Percentiles rank a stretch among this genome's conserved stretches.
phyloP scores from a whole-genome alignment of 30 jellyfish, hydroid and myxozoan genomes.

The Pelagia noctiluca region DNA sequence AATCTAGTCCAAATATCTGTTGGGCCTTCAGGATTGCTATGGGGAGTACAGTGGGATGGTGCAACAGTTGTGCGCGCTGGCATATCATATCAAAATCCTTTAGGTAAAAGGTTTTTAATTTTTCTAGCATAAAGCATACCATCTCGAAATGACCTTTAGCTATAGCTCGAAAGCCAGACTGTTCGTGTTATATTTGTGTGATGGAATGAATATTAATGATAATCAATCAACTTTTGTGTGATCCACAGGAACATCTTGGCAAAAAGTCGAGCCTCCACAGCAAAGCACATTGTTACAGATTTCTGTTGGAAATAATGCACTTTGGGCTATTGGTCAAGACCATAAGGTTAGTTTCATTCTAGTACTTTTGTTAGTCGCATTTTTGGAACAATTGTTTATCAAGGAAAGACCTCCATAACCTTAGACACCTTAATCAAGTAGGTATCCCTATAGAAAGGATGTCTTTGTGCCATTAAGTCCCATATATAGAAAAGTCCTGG shows the following conservation, averaged over 20 bases:
- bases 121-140: background rate
- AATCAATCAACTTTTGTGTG: too few relatives aligned
- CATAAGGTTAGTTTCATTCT: constrained; percentile 18
- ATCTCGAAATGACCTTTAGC: background rate
- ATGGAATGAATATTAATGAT: too few relatives aligned
- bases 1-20: constrained; percentile 84
- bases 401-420: too few relatives aligned
- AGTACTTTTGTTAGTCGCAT: background rate
- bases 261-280: constrained; percentile 47
- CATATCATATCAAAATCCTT: constrained; percentile 76
- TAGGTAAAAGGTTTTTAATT: constrained; percentile 51
- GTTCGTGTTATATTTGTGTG: too few relatives aligned
- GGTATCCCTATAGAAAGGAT: too few relatives aligned
- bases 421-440: too few relatives aligned
- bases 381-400: too few relatives aligned
- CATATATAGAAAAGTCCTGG: too few relatives aligned
- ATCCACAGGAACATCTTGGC: constrained; percentile 81
- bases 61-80: constrained; percentile 79
- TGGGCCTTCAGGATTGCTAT: constrained; percentile 88
- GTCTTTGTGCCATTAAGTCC: too few relatives aligned
- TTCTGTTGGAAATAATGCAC: constrained; percentile 80
- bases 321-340: constrained; percentile 76
- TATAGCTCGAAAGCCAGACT: too few relatives aligned
- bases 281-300: constrained; percentile 53
- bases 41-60: constrained; percentile 98